Base-by-base conservation (phyloP, 2,888 invertebrate species). In the Fabriciana adippe region DNA sequence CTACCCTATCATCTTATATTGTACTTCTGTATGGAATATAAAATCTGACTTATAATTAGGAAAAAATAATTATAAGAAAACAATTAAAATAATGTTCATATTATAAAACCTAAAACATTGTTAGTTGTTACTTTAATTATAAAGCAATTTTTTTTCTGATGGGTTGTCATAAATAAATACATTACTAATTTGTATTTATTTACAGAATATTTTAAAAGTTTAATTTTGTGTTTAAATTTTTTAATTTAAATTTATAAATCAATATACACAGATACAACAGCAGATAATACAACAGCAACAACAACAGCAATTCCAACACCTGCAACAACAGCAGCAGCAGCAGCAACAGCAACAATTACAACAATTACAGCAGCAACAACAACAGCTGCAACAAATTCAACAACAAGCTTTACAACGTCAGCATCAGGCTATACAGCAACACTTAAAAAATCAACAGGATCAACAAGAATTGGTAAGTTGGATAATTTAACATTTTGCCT, bases 381-480 rank as follows among this genome's bases (percentile, higher is more conserved):
- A 82, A 64, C 85, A 86, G 55, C 85, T 84, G 62, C 90, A 90
- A 55, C 89, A 86, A 0, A 75, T 91, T 70, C 91, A 91, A 72
- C 76, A 89, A 41, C 66, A 66, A 55, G 66, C 66, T 35, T 50
- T 66, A 64, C 85, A 48, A 41, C 70, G 70, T 2, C 91, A 90
- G 72, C 88, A 88, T 21, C 94, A 95, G 73, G 94, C 93, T 67
- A 90, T 95, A 73, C 94, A 94, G 67, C 94, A 94, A 72, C 94
- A 94, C 65, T 87, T 93, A 13, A 93, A 94, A 73, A 90, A 93
- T 73, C 94, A 93, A 70, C 94, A 94, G 64, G 93, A 89, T 75
- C 93, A 82, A 73, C 93, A 92, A 79, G 94, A 81, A 74, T 86
- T 90, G 79, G 90, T 88, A 71, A 83, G 81, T 74, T 64, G 73